Conservation (phyloP, 2,797 vertebrate genomes). For the Girardinus metallicus region DNA sequence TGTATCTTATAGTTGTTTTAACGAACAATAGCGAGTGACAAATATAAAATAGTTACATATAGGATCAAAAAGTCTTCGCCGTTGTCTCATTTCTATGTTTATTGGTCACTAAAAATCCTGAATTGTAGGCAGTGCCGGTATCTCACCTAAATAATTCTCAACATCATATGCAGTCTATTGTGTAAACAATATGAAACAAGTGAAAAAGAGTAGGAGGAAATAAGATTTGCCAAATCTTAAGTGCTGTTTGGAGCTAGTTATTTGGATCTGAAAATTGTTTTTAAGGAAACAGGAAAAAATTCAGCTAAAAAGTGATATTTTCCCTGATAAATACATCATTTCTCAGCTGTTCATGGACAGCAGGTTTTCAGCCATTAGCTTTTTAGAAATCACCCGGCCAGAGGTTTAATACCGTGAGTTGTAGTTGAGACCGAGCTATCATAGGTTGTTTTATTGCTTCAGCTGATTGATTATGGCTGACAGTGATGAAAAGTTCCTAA, state of each 20-base stretch:
- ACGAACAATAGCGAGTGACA: no score
- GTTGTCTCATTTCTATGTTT: not conserved
- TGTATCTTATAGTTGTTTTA: slow-evolving; percentile 7
- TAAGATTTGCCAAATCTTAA: not conserved
- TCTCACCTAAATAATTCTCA: not conserved
- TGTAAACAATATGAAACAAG: not conserved
- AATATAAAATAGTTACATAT: not conserved
- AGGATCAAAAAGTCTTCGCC: not conserved
- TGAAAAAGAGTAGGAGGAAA: not conserved
- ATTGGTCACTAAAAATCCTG: not conserved
- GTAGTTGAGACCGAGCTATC: not conserved
- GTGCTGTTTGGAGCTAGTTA: not conserved
- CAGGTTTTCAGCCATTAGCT: not conserved
- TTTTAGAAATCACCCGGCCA: not conserved
- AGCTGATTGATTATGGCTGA: not conserved
- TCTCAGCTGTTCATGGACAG: not conserved
- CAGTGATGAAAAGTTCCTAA: not conserved
- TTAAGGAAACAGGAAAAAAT: not conserved
- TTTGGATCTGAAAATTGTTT: not conserved
- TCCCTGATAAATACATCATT: not conserved
- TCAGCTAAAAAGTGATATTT: not conserved
- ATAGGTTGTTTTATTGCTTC: not conserved
- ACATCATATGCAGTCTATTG: not conserved
- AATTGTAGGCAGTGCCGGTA: not conserved
- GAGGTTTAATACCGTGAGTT: not conserved